These are phyloP conservation scores for Cosmopolites sordidus DNA, from an alignment of 2,888 invertebrate species.

Conservation along the genomic window DNA sequence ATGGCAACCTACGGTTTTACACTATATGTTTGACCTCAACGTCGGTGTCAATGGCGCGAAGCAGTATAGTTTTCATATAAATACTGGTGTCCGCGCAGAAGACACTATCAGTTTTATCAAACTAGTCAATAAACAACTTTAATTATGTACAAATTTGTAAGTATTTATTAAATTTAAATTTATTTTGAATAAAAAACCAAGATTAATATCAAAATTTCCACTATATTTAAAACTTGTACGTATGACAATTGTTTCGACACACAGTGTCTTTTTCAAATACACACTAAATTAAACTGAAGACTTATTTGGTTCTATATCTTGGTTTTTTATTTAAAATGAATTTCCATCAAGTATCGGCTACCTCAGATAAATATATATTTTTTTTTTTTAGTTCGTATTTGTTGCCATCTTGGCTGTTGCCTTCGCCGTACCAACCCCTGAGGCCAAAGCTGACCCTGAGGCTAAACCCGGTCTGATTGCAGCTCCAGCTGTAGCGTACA, in stretches of 20 bases:
- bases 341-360: too few species aligned
- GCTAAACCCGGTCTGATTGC: slow-evolving; percentile 14
- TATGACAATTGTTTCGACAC: too few species aligned
- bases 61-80: slow-evolving; percentile 8
- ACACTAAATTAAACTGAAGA: too few species aligned
- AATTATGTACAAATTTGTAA: slow-evolving; percentile 12
- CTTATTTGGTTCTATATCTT: too few species aligned
- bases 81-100: neutral
- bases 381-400: slow-evolving; percentile 23
- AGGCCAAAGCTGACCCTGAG: slow-evolving; percentile 25
- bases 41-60: neutral
- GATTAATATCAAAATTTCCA: too few species aligned
- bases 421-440: slow-evolving; percentile 25
- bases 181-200: too few species aligned
- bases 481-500: slow-evolving; percentile 23
- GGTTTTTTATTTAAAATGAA: too few species aligned
- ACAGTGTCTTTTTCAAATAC: too few species aligned
- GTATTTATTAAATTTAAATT: too few species aligned
- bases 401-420: slow-evolving; percentile 28
- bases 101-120: slow-evolving; percentile 8
- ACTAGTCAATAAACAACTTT: slow-evolving; percentile 4
- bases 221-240: too few species aligned
- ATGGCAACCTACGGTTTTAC: neutral
- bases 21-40: slow-evolving; percentile 9
- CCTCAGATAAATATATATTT: too few species aligned